Conservation (phyloP, 2,113 vertebrate genomes). For the Diglossa brunneiventris region DNA sequence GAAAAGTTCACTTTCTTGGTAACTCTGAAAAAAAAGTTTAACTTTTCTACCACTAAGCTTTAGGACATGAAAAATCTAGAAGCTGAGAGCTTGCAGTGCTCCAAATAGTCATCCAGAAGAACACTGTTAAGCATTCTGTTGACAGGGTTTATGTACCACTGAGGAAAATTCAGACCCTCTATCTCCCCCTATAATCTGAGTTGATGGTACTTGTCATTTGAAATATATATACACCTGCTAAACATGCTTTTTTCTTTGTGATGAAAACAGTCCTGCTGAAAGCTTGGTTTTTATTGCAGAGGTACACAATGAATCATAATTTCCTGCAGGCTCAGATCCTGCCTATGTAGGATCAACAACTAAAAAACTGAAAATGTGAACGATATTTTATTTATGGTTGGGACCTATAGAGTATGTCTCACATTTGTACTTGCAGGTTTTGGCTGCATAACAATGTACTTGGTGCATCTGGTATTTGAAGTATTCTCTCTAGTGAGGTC, state of each 20-base stretch:
- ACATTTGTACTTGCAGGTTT: neutral
- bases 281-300: neutral
- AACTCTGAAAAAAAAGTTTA: neutral
- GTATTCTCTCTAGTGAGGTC: neutral
- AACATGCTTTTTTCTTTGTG: neutral
- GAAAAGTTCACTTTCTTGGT: neutral
- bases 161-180: neutral
- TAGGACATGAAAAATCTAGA: neutral
- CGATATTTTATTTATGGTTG: neutral
- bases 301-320: neutral
- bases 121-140: neutral
- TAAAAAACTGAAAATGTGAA: neutral
- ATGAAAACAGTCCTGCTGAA: neutral
- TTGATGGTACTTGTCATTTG: slow-evolving; percentile 1
- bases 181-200: neutral
- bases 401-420: neutral
- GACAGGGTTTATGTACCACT: neutral
- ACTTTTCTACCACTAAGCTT: neutral
- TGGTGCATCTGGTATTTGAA: neutral
- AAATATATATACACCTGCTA: neutral
- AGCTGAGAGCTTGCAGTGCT: neutral
- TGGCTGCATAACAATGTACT: neutral
- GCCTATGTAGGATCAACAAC: neutral
- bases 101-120: neutral
- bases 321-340: neutral